Evolutionary conservation across 2,113 vertebrate species (phyloP), one percentile per base, ranked within the genome.

Genomic region (Bothrops jararaca): DNA sequence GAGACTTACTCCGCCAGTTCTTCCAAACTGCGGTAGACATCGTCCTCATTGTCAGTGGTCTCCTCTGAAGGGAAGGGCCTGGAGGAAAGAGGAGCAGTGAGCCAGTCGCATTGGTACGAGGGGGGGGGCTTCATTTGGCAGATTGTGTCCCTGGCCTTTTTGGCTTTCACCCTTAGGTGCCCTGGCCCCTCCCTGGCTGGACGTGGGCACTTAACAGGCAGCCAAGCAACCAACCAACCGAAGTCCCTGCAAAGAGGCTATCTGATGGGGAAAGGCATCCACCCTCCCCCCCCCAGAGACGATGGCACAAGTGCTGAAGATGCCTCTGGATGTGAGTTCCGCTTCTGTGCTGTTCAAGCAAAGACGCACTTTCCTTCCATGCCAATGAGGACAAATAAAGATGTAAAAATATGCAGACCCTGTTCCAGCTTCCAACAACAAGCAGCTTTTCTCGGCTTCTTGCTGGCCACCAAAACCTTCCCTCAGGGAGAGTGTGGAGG

Each of bases 1-100:
- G 48, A 1, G 24, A 98, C 99, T 99, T 95, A 99, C 99, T 99
- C 99, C 0, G 99, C 99, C 98, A 99, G 97, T 96, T 99, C 99
- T 96, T 99, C 99, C 97, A 99, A 95, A 96, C 99, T 99, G 85
- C 99, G 97, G 94, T 99, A 99, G 5, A 99, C 98, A 0, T 99
- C 99, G 5, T 99, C 99, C 0, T 99, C 99, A 0, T 98, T 99
- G 56, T 99, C 98, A 0, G 98, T 96, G 0, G 99, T 99, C 97
- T 99, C 99, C 96, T 99, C 99, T 0, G 99, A 99, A 0, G 99
- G 99, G 95, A 99, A 99, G 12, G 99, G 98, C 97, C 99, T 99
- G 96, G 5, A 54, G 1, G 13, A 15, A 56, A 69, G 20, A 89
- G 10, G 34, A 42, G 18, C 39, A 20, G 34, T 9, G 18, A 42